A percentile compares a stretch with the other conserved stretches of the same genome.
phyloP scores from a whole-genome alignment of 2,113 vertebrate genomes.

The Lota lota region DNA sequence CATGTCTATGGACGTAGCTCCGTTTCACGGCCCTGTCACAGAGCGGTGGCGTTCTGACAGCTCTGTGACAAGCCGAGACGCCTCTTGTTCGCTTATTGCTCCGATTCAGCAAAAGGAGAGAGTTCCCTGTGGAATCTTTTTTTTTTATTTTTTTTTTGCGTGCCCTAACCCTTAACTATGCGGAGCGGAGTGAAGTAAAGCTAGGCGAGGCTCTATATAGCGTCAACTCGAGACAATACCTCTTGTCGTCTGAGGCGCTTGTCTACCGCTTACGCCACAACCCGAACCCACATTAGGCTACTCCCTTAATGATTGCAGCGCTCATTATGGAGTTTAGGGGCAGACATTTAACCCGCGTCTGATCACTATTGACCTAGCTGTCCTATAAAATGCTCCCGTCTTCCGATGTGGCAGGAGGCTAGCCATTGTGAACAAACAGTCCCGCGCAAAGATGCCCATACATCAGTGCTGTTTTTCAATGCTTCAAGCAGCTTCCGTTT shows the following conservation, averaged over 20 bases:
- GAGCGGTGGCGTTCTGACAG: background rate
- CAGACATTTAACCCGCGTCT: slow-evolving; percentile 46
- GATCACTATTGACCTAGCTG: slow-evolving; percentile 59
- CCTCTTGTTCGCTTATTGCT: slow-evolving; percentile 1
- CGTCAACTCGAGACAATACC: too few relatives aligned
- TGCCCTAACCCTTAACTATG: too few relatives aligned
- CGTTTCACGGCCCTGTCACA: slow-evolving; percentile 37
- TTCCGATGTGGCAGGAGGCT: slow-evolving; percentile 21
- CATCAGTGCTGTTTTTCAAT: slow-evolving; percentile 13
- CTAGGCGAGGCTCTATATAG: too few relatives aligned
- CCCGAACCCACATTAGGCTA: too few relatives aligned
- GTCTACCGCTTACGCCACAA: too few relatives aligned
- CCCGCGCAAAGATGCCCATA: slow-evolving; percentile 17
- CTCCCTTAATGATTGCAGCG: too few relatives aligned
- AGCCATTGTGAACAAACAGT: slow-evolving; percentile 31
- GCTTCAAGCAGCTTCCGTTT: background rate
- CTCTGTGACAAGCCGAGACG: slow-evolving; percentile 41
- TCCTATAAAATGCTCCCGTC: slow-evolving; percentile 42
- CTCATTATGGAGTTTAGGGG: slow-evolving; percentile 23
- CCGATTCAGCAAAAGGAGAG: too few relatives aligned
- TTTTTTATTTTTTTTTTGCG: too few relatives aligned
- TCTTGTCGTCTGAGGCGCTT: too few relatives aligned
- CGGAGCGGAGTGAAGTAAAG: too few relatives aligned
- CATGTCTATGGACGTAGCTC: slow-evolving; percentile 30
- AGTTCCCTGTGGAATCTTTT: too few relatives aligned